Conservation (phyloP, 2,888 invertebrate genomes). For the Ptychoptera albimana region DNA sequence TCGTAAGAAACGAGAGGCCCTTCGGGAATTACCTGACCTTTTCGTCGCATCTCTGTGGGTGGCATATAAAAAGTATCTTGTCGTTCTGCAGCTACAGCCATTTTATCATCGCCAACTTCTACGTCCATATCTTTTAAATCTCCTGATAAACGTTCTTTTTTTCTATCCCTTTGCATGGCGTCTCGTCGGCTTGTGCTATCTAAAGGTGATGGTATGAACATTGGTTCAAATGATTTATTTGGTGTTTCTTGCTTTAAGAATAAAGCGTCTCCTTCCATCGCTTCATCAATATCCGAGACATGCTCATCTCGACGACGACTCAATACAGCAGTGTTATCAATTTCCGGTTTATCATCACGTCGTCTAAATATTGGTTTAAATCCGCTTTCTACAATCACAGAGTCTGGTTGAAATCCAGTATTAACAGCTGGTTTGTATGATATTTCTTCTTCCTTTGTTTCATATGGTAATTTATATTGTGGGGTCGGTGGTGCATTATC, state of each 20-base stretch:
- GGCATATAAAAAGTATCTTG: slow-evolving; percentile 59
- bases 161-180: slow-evolving; percentile 28
- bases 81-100: slow-evolving; percentile 54
- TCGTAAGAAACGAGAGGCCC: slow-evolving; percentile 57
- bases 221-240: slow-evolving; percentile 56
- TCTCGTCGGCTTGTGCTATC: slow-evolving; percentile 41
- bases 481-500: neutral
- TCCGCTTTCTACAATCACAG: slow-evolving; percentile 68
- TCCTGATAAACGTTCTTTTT: slow-evolving; percentile 24
- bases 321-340: slow-evolving; percentile 28
- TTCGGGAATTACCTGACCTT: slow-evolving; percentile 22
- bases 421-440: slow-evolving; percentile 43
- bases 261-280: slow-evolving; percentile 26
- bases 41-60: slow-evolving; percentile 37
- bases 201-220: slow-evolving; percentile 65
- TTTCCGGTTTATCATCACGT: slow-evolving; percentile 31
- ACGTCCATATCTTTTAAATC: slow-evolving; percentile 24
- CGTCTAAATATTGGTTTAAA: slow-evolving; percentile 53
- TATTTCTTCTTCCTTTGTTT: slow-evolving; percentile 17
- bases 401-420: slow-evolving; percentile 64
- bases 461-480: slow-evolving; percentile 19
- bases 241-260: slow-evolving; percentile 31
- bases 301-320: slow-evolving; percentile 26
- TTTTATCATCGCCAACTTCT: slow-evolving; percentile 33
- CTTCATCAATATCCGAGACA: slow-evolving; percentile 25